Evolutionary conservation across 2,113 vertebrate genomes (phyloP), one percentile per base, ranked within the genome.

Genomic region (Passer montanus): DNA sequence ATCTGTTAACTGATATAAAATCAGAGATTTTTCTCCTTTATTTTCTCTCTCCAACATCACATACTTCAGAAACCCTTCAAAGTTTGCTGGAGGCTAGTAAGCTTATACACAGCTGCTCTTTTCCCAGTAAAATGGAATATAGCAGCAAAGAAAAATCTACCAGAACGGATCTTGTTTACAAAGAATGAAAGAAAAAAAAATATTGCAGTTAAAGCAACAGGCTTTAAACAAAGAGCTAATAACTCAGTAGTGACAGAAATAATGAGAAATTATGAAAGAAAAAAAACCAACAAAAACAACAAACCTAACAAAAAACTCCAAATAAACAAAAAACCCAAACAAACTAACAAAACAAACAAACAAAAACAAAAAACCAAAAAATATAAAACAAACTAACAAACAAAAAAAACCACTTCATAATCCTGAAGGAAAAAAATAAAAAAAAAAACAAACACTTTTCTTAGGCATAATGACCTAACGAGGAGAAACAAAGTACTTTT

Each of bases 1-100:
- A 44, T 82, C 53, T 93, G 63, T 80, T 95, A 93, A 78, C 66
- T 94, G 75, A 49, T 60, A 91, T 76, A 89, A 94, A 96, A 87
- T 85, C 55, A 82, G 67, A 53, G 33, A 80, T 85, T 94, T 94
- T 84, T 69, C 78, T 43, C 56, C 13, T 64, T 80, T 83, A 78
- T 91, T 95, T 96, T 91, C 58, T 80, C 62, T 76, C 52, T 87
- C 67, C 68, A 74, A 72, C n/a, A 75, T 69, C 73, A 80, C 46
- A 88, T 74, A 47, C 49, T 70, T 68, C 47, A 96, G 84, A 89
- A 88, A 87, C 9, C 58, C 55, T 89, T 94, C 72, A 52, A 47
- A 75, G 50, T 80, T 94, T 90, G 90, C 83, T 94, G 81, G 74
- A 82, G 63, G 81, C 64, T 90, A 93, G 47, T 88, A 87, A 93